These are phyloP conservation scores for Zhuqinia jingwanae DNA, from an alignment of 2,888 invertebrate genomes.

Conservation along the genomic window DNA sequence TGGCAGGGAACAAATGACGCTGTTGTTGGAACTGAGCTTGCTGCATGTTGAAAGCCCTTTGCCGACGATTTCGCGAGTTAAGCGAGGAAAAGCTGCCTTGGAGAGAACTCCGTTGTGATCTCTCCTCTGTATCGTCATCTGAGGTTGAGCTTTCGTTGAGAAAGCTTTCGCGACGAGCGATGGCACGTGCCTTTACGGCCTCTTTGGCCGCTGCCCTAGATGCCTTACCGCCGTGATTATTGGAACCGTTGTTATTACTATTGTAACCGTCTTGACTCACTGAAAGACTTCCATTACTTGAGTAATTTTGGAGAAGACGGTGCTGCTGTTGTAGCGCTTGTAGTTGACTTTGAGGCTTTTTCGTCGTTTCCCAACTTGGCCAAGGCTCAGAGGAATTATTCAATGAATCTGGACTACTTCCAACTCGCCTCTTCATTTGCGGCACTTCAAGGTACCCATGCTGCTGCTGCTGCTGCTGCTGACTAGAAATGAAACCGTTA, in stretches of 20 bases:
- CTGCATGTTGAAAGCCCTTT: slow-evolving; percentile 59
- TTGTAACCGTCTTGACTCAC: slow-evolving; percentile 71
- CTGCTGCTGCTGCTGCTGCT: slow-evolving; percentile 47
- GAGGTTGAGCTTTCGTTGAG: slow-evolving; percentile 74
- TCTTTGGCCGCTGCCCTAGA: slow-evolving; percentile 76
- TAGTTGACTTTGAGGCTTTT: slow-evolving; percentile 71
- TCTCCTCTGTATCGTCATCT: slow-evolving; percentile 73
- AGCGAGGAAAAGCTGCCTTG: slow-evolving; percentile 79
- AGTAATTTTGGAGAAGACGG: slow-evolving; percentile 72
- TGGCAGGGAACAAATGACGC: slow-evolving; percentile 71
- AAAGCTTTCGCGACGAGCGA: slow-evolving; percentile 78
- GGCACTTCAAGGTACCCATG: slow-evolving; percentile 56
- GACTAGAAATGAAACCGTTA: slow-evolving; percentile 65
- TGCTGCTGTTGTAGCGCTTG: slow-evolving; percentile 63
- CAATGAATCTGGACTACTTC: slow-evolving; percentile 76
- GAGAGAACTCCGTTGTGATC: slow-evolving; percentile 68
- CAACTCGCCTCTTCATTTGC: slow-evolving; percentile 71
- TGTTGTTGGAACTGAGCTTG: slow-evolving; percentile 68
- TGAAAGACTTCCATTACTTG: slow-evolving; percentile 77
- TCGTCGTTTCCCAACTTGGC: slow-evolving; percentile 79
- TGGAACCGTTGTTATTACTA: slow-evolving; percentile 49
- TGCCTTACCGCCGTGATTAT: slow-evolving; percentile 67
- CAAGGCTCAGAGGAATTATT: slow-evolving; percentile 71
- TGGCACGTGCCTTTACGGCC: slow-evolving; percentile 79
- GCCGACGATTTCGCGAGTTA: slow-evolving; percentile 73